Evolutionary conservation across 1,140 invertebrate genomes (phyloP).

Genomic region (Cataglyphis hispanica): DNA sequence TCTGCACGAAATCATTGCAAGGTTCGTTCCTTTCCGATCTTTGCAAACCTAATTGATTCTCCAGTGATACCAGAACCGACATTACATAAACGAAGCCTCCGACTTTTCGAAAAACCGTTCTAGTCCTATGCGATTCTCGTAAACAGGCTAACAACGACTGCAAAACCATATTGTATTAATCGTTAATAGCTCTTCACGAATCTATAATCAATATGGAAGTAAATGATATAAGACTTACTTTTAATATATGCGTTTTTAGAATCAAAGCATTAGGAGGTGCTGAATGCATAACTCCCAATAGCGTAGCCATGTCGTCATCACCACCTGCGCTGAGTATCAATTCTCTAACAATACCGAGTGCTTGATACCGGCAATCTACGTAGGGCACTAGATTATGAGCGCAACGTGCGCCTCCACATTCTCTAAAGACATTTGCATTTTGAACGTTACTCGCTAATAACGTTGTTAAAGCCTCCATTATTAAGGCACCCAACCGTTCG

Average conservation of each 20-base stretch:
- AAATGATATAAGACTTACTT: conserved; percentile 85
- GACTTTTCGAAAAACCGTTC: conserved; percentile 98
- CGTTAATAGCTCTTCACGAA: background rate
- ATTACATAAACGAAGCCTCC: conserved; percentile 99
- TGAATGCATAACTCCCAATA: conserved; percentile 96
- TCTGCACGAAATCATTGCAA: conserved; percentile 80
- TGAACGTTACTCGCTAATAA: conserved; percentile 92
- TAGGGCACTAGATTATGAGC: conserved; percentile 96
- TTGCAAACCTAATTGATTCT: conserved; percentile 91
- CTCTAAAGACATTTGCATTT: conserved; percentile 97
- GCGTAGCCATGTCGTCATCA: conserved; percentile 97
- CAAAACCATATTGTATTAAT: conserved; percentile 65
- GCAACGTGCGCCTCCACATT: conserved; percentile 96
- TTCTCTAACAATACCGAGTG: conserved; percentile 94
- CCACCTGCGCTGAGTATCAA: conserved; percentile 96
- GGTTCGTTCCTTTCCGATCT: conserved; percentile 80
- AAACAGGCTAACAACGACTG: conserved; percentile 94
- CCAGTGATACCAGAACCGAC: conserved; percentile 97
- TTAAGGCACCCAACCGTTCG: conserved; percentile 93
- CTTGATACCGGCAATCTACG: conserved; percentile 93
- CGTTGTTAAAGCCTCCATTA: conserved; percentile 95
- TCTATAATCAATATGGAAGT: background rate
- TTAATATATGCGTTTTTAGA: conserved; percentile 96
- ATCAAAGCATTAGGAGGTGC: conserved; percentile 92
- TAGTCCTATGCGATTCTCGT: conserved; percentile 97